Conservation (phyloP, 2,888 invertebrate species). For the Pollenia amentaria region DNA sequence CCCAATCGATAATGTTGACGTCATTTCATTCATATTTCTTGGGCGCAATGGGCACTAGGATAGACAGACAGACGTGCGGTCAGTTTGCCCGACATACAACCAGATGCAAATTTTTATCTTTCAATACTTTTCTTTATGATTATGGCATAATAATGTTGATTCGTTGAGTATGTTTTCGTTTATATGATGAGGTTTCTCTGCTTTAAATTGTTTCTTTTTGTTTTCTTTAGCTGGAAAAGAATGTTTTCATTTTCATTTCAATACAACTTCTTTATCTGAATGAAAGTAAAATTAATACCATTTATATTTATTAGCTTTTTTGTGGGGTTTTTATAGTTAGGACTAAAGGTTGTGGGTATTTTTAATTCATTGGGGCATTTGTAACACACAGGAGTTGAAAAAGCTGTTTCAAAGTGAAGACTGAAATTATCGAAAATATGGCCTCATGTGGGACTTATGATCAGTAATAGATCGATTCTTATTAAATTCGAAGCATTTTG, state of each 20-base stretch:
- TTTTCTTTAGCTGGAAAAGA: slow-evolving; percentile 35
- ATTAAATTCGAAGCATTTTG: no score
- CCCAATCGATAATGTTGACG: slow-evolving; percentile 64
- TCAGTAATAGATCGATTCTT: no score
- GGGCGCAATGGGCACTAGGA: neutral
- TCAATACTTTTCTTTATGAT: slow-evolving; percentile 61
- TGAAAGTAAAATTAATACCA: slow-evolving; percentile 73
- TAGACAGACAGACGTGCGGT: neutral
- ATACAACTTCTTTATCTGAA: slow-evolving; percentile 59
- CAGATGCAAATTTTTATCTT: slow-evolving; percentile 72
- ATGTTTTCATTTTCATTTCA: slow-evolving; percentile 67
- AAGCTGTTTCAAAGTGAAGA: no score
- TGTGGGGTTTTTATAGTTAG: neutral
- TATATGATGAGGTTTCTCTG: slow-evolving; percentile 1
- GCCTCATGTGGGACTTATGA: no score
- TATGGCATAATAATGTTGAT: slow-evolving; percentile 72
- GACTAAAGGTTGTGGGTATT: neutral
- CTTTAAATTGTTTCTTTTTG: neutral
- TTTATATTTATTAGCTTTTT: slow-evolving; percentile 64
- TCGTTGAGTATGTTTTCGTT: slow-evolving; percentile 41
- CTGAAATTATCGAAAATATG: no score
- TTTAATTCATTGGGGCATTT: neutral
- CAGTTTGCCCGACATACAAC: slow-evolving; percentile 22
- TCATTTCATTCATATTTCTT: slow-evolving; percentile 57
- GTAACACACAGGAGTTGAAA: neutral